Evolutionary conservation across 2,797 vertebrate genomes (phyloP), one percentile per base, ranked within the genome.

Genomic region (Serranus cabrilla): DNA sequence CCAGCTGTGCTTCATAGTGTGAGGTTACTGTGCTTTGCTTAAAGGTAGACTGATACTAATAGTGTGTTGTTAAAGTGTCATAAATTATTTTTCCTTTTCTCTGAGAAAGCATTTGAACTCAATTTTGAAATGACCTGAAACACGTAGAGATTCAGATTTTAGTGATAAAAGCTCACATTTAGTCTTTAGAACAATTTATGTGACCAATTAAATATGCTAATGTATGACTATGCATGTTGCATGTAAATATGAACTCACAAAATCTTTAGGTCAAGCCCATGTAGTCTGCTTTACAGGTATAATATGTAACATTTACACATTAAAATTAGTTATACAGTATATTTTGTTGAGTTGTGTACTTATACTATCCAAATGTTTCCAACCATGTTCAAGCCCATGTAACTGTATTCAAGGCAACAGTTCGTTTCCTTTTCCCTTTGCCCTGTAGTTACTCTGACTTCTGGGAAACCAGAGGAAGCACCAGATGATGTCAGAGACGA

Each of bases 71-170:
- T n/a, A 50, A 43, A 8, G 25, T 46, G 11, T 54, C 25, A 16
- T 5, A 34, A 16, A 60, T 71, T 56, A 12, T 31, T 65, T 71
- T 42, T 1, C 16, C 9, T n/a, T 52, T 58, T 60, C 1, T 39
- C 31, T 18, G 11, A 4, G 39, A 51, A 34, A 40, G 14, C 17
- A 25, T 20, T 60, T 34, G 3, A 40, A 27, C 42, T 40, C 5
- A 18, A 54, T 18, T 43, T 58, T 31, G 11, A 42, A n/a, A 62
- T 63, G 27, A 47, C 21, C 20, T 59, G 39, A 60, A 45, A 34
- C 17, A 16, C n/a, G 4, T 10, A 43, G 3, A 8, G 13, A 23
- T 14, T 8, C 5, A 17, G 5, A 23, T 42, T 5, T 27, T 9
- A 59, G 21, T 13, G 17, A 12, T 23, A 13, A 45, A 54, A 39